Percentiles rank a stretch among this genome's conserved stretches.
These are phyloP conservation scores for Scaptomyza tumidula DNA, from an alignment of 2,888 invertebrate species.

Conservation along the genomic window DNA sequence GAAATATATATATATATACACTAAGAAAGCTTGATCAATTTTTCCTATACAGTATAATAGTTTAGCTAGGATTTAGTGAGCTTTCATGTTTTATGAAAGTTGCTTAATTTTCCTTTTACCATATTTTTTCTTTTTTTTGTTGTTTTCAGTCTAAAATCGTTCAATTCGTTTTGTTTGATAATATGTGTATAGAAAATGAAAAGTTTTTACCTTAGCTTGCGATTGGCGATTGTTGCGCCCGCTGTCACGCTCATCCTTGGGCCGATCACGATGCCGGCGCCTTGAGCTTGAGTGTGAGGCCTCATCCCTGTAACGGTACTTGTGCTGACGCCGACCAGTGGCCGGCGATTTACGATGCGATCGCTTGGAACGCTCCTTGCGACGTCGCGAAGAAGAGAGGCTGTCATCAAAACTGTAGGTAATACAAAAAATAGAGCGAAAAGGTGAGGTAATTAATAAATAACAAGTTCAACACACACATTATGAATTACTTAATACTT, in stretches of 20 bases:
- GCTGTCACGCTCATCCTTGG: constrained; percentile 83
- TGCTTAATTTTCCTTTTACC: constrained; percentile 59
- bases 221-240: constrained; percentile 83
- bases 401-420: constrained; percentile 85
- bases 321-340: constrained; percentile 90
- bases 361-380: constrained; percentile 93
- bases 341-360: constrained; percentile 93
- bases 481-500: constrained; percentile 45
- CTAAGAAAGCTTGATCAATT: constrained; percentile 40
- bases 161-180: constrained; percentile 59
- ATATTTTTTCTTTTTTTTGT: constrained; percentile 21
- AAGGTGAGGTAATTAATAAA: constrained; percentile 44
- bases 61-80: not conserved
- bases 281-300: constrained; percentile 84
- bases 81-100: constrained; percentile 4
- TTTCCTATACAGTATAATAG: not conserved
- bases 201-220: constrained; percentile 85
- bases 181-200: constrained; percentile 75
- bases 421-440: constrained; percentile 10
- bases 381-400: constrained; percentile 88
- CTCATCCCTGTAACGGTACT: constrained; percentile 85
- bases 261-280: constrained; percentile 83
- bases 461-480: constrained; percentile 18
- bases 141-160: constrained; percentile 49
- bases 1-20: constrained; percentile 13